Percentiles rank a stretch among this genome's conserved stretches.
phyloP scores from a whole-genome alignment of 2,797 vertebrate genomes.

The Orientallactaga sibirica region DNA sequence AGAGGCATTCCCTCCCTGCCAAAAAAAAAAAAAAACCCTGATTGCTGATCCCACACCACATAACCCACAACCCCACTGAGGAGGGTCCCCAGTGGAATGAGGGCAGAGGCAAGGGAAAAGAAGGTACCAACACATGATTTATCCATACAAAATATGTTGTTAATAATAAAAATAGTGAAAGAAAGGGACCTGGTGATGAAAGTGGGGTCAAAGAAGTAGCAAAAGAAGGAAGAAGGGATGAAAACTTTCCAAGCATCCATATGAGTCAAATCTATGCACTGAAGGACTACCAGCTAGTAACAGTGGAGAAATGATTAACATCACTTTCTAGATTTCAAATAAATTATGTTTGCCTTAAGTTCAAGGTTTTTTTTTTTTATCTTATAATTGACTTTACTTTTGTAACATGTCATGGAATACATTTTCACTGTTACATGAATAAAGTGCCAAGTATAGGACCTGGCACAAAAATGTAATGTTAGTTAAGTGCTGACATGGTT shows the following conservation, averaged over 20 bases:
- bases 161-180: too few species aligned
- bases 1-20: too few species aligned
- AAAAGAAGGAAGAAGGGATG: neutral
- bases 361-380: neutral
- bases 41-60: too few species aligned
- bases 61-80: too few species aligned
- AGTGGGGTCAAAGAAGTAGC: neutral
- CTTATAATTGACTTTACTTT: conserved; percentile 18
- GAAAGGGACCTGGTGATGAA: neutral
- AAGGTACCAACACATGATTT: too few species aligned
- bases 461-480: conserved; percentile 52
- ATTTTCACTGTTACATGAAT: neutral
- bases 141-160: too few species aligned
- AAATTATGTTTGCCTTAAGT: conserved; percentile 1
- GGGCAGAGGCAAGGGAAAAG: too few species aligned
- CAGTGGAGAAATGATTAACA: conserved; percentile 33
- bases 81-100: too few species aligned
- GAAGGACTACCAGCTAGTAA: conserved; percentile 6
- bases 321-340: conserved; percentile 48
- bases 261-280: neutral
- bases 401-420: conserved; percentile 1
- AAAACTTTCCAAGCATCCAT: neutral
- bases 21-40: too few species aligned
- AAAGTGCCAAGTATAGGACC: conserved; percentile 44
- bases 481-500: conserved; percentile 48